Percentiles rank a stretch among this genome's conserved stretches.
phyloP scores from a whole-genome alignment of 2,797 vertebrate genomes.

The Sardinella longiceps region DNA sequence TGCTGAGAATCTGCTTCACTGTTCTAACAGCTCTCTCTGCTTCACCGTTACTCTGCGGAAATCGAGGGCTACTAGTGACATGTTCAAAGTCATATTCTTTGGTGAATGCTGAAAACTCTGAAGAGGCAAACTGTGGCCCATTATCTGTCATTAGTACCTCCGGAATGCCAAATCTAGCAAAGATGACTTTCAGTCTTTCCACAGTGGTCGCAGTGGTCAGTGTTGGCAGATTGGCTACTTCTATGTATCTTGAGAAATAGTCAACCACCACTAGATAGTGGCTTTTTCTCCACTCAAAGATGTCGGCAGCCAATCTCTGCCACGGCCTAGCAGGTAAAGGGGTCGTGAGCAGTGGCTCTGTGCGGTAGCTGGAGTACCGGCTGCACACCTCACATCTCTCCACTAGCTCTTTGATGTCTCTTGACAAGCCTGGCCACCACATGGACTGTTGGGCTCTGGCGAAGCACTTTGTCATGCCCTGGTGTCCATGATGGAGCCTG shows the following conservation, averaged over 20 bases:
- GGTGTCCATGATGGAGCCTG: slow-evolving; percentile 12
- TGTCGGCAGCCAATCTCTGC: too few relatives aligned
- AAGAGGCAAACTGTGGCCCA: slow-evolving; percentile 13
- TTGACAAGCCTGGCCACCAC: background rate
- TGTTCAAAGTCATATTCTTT: background rate
- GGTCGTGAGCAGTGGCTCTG: slow-evolving; percentile 24
- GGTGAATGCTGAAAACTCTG: slow-evolving; percentile 30
- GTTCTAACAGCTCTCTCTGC: too few relatives aligned
- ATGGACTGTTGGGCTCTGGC: slow-evolving; percentile 24
- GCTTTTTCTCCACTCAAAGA: too few relatives aligned
- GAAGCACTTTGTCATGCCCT: slow-evolving; percentile 17
- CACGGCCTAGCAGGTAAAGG: background rate
- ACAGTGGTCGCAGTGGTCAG: slow-evolving; percentile 19
- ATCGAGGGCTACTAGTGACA: slow-evolving; percentile 15
- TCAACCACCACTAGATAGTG: background rate
- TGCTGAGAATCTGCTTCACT: background rate
- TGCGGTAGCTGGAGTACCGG: background rate
- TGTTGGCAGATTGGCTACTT: slow-evolving; percentile 20
- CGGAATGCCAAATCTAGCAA: slow-evolving; percentile 17
- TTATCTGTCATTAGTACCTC: slow-evolving; percentile 10
- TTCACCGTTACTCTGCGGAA: background rate
- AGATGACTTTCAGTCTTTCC: slow-evolving; percentile 26
- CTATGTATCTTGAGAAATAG: slow-evolving; percentile 22
- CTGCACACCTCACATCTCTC: slow-evolving; percentile 26
- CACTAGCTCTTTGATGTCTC: slow-evolving; percentile 25